Evolutionary conservation across 1,140 invertebrate genomes (phyloP), one percentile per base, ranked within the genome.

Genomic region (Cyphomyrmex costatus): DNA sequence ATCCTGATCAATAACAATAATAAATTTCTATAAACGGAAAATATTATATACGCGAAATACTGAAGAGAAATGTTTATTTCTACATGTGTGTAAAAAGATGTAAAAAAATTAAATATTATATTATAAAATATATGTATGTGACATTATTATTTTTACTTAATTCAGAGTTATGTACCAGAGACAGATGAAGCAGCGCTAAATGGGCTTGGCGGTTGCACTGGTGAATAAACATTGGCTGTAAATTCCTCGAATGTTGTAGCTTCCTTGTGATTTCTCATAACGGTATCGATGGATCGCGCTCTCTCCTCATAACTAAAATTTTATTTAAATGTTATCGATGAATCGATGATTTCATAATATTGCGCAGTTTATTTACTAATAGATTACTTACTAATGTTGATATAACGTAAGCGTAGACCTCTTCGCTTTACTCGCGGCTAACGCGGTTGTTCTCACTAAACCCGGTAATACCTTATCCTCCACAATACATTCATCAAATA

Each of bases 401-500:
- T 98, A 99, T 89, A 98, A 97, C 86, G 98, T 97, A 93, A 99
- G 96, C 30, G 97, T 97, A 60, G 97, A 97, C 82, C 99, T 96
- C 93, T 99, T 98, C 1, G 98, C 97, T 85, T 98, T 96, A 90
- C 98, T 99, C 73, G 98, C 99, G 93, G 98, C 98, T 53, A 99
- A 96, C 16, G 98, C 98, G 19, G 98, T 98, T 16, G 98, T 97
- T 84, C 99, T 96, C 33, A 99, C 98, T 42, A 99, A 95, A 30
- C 97, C 98, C 7, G 99, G 98, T 71, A 99, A 93, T 90, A 98
- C 96, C 88, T 96, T 96, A 90, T 97, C 97, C 89, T 98, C 97
- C 51, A 99, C 97, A 61, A 99, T 97, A 86, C 98, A 97, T 94
- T 99, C 99, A 95, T 99, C 98, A 94, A 98, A 99, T 58, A 99